A percentile compares a stretch with the other conserved stretches of the same genome.
These are phyloP conservation scores for Limonius californicus DNA, from an alignment of 1,140 invertebrate genomes.

Conservation along the genomic window DNA sequence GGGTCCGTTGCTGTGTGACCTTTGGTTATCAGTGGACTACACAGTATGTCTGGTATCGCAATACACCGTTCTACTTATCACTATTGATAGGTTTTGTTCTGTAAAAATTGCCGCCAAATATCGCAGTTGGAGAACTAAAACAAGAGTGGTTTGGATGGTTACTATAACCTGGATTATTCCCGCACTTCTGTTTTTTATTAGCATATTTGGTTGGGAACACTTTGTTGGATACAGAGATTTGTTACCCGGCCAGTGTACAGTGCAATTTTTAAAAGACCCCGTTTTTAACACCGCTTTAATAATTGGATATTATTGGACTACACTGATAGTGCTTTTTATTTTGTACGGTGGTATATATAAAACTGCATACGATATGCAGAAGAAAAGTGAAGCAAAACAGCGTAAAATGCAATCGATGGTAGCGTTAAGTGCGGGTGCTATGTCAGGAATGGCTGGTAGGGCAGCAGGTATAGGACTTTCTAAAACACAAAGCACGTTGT, in stretches of 20 bases:
- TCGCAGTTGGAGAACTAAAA: conserved; percentile 92
- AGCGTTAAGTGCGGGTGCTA: conserved; percentile 78
- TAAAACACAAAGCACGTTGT: conserved; percentile 67
- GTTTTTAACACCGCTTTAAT: conserved; percentile 97
- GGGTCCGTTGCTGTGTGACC: conserved; percentile 92
- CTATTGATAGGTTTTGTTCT: conserved; percentile 97
- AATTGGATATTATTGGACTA: conserved; percentile 98
- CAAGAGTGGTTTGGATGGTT: conserved; percentile 87
- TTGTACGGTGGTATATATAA: conserved; percentile 98
- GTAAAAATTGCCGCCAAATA: conserved; percentile 98
- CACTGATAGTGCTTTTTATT: conserved; percentile 86
- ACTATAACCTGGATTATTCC: conserved; percentile 98
- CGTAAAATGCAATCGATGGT: conserved; percentile 93
- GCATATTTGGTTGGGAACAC: conserved; percentile 99
- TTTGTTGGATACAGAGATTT: conserved; percentile 91
- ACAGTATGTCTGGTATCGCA: conserved; percentile 98
- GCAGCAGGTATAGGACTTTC: conserved; percentile 80
- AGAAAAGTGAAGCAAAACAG: conserved; percentile 93
- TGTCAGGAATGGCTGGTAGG: conserved; percentile 84
- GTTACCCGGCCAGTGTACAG: conserved; percentile 85
- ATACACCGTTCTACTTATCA: conserved; percentile 98
- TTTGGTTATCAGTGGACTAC: conserved; percentile 99
- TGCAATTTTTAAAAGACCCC: conserved; percentile 97
- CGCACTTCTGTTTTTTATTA: conserved; percentile 93
- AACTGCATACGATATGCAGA: conserved; percentile 96